Evolutionary conservation across 2,888 invertebrate genomes (phyloP).

Genomic region (Andrena hattorfiana): DNA sequence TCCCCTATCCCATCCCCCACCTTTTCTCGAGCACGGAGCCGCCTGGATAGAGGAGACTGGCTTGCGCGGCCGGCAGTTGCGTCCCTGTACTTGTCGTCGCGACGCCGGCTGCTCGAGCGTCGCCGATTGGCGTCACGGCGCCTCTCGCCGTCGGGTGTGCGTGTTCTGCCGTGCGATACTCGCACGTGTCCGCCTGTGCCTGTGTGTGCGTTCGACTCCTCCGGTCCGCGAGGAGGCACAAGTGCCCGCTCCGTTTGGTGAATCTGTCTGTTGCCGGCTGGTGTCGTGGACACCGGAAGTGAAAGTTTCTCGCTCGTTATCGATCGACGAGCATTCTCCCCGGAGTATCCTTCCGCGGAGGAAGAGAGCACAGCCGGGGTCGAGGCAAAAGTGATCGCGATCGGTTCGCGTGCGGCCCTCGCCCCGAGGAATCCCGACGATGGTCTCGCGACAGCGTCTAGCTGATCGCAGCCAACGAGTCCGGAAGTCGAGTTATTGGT

Average conservation of each 20-base stretch:
- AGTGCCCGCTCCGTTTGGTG: background rate
- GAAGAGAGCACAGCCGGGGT: background rate
- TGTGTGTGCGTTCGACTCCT: background rate
- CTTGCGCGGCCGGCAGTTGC: slow-evolving; percentile 63
- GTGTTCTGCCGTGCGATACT: background rate
- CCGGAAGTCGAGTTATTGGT: slow-evolving; percentile 44
- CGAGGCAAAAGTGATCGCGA: slow-evolving; percentile 8
- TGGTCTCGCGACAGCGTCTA: slow-evolving; percentile 48
- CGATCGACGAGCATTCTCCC: slow-evolving; percentile 22
- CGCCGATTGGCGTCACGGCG: slow-evolving; percentile 78
- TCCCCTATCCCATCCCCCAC: slow-evolving; percentile 35
- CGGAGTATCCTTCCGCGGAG: slow-evolving; percentile 28
- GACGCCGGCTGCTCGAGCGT: slow-evolving; percentile 80
- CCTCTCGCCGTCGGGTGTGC: slow-evolving; percentile 39
- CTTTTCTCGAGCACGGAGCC: slow-evolving; percentile 8
- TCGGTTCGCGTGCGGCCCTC: slow-evolving; percentile 17
- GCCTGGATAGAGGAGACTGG: slow-evolving; percentile 54
- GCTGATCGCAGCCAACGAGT: slow-evolving; percentile 32
- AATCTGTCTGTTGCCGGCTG: background rate
- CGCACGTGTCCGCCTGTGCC: background rate
- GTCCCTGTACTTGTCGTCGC: slow-evolving; percentile 72
- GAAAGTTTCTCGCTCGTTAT: slow-evolving; percentile 43
- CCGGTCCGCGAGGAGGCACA: background rate
- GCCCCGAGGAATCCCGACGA: slow-evolving; percentile 24
- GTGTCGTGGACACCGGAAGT: slow-evolving; percentile 32